A percentile compares a stretch with the other conserved stretches of the same genome.
Conservation (phyloP, 1,140 invertebrate species). For the Gryon sp. region DNA sequence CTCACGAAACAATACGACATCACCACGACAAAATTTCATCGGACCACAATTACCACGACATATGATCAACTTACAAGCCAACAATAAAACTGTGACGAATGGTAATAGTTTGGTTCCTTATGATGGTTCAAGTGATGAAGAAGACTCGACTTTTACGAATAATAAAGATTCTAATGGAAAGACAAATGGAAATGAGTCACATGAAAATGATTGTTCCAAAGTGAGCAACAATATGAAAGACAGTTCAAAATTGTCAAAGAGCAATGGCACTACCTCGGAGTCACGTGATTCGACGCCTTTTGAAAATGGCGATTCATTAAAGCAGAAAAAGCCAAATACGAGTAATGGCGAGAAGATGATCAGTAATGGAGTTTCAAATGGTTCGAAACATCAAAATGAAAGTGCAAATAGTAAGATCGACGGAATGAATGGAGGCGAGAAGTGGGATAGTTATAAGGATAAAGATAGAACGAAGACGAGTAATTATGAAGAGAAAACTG, state of each 20-base stretch:
- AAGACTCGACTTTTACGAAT: slow-evolving; percentile 58
- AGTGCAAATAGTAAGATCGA: slow-evolving; percentile 55
- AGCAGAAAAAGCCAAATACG: slow-evolving; percentile 52
- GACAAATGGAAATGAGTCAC: slow-evolving; percentile 12
- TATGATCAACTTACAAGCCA: slow-evolving; percentile 70
- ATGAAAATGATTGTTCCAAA: slow-evolving; percentile 15
- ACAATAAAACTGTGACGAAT: slow-evolving; percentile 69
- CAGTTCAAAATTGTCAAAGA: slow-evolving; percentile 36
- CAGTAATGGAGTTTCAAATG: slow-evolving; percentile 46
- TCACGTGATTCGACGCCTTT: slow-evolving; percentile 31
- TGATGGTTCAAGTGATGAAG: slow-evolving; percentile 77
- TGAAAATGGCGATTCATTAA: slow-evolving; percentile 54
- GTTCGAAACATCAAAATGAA: slow-evolving; percentile 71
- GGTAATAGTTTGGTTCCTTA: slow-evolving; percentile 76
- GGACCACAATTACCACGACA: slow-evolving; percentile 72
- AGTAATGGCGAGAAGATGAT: slow-evolving; percentile 46
- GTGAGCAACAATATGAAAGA: slow-evolving; percentile 55
- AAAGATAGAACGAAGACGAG: slow-evolving; percentile 65
- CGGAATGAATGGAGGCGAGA: slow-evolving; percentile 63
- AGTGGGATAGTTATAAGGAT: slow-evolving; percentile 63
- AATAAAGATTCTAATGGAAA: slow-evolving; percentile 15
- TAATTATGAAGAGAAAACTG: slow-evolving; percentile 68
- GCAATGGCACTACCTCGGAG: slow-evolving; percentile 33
- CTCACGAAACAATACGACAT: slow-evolving; percentile 30
- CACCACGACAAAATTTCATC: slow-evolving; percentile 65